A percentile compares a stretch with the other conserved stretches of the same genome.
These are phyloP conservation scores for Oconnorella tubifera DNA, from an alignment of 2,888 invertebrate species.

Conservation along the genomic window DNA sequence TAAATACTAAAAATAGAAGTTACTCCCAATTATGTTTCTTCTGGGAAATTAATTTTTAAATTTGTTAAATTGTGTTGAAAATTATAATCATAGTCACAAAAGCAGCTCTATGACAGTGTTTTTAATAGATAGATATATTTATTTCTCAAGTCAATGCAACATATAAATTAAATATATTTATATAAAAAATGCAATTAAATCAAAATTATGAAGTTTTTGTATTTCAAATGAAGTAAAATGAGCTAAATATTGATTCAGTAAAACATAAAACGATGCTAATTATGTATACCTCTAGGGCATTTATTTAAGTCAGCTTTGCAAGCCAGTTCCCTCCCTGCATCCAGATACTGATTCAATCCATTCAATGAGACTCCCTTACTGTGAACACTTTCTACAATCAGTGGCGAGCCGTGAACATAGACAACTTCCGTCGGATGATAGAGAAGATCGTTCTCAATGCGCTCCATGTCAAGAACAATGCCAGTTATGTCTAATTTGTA, in stretches of 20 bases:
- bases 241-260: background rate
- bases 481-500: conserved; percentile 35
- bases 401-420: conserved; percentile 23
- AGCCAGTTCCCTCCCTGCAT: conserved; percentile 44
- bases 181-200: background rate
- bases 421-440: conserved; percentile 25
- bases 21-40: too few relatives aligned
- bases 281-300: conserved; percentile 45
- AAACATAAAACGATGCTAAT: too few relatives aligned
- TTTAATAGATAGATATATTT: too few relatives aligned
- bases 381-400: conserved; percentile 20
- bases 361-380: conserved; percentile 38
- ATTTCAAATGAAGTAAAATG: too few relatives aligned
- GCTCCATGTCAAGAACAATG: conserved; percentile 32
- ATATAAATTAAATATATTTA: background rate
- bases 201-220: background rate
- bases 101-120: too few relatives aligned
- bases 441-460: conserved; percentile 28
- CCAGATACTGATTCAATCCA: conserved; percentile 47
- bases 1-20: background rate
- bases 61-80: too few relatives aligned
- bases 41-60: too few relatives aligned
- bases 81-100: too few relatives aligned
- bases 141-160: too few relatives aligned
- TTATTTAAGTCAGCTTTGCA: conserved; percentile 49